A percentile compares a stretch with the other conserved stretches of the same genome.
These are phyloP conservation scores for Tursiops truncatus DNA, from an alignment of 2,113 vertebrate genomes.

Conservation along the genomic window DNA sequence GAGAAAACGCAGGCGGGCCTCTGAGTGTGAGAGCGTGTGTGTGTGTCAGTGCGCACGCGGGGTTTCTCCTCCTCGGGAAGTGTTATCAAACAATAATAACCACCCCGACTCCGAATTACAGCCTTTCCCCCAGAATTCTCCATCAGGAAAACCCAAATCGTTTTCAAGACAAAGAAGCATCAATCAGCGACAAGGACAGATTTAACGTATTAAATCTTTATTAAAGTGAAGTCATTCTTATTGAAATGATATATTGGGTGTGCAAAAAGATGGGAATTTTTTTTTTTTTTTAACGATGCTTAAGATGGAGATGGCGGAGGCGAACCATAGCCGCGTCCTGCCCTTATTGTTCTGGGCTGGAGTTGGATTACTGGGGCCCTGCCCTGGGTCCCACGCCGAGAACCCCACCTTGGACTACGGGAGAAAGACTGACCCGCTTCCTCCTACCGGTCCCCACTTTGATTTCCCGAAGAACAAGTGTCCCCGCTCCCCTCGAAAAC, in stretches of 20 bases:
- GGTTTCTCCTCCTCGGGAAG: constrained; percentile 19
- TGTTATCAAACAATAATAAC: constrained; percentile 33
- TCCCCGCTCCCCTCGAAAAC: not conserved
- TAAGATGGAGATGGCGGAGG: not conserved
- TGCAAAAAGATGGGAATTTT: constrained; percentile 42
- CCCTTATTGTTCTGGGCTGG: not conserved
- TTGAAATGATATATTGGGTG: constrained; percentile 70
- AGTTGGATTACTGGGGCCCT: not conserved
- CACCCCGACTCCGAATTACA: constrained; percentile 51
- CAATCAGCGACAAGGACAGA: constrained; percentile 74
- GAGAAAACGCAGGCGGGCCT: constrained; percentile 66
- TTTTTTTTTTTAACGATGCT: not conserved
- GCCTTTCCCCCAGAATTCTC: constrained; percentile 51
- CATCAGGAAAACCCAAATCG: constrained; percentile 67
- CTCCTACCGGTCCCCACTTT: not conserved
- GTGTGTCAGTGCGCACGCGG: constrained; percentile 71
- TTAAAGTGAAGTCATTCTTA: constrained; percentile 76
- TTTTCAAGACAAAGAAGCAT: constrained; percentile 76
- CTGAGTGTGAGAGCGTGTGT: not conserved
- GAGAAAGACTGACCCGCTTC: not conserved
- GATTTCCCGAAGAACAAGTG: not conserved
- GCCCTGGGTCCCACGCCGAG: fast-evolving
- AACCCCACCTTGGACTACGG: not conserved
- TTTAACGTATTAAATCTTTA: constrained; percentile 80
- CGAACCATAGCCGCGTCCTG: not conserved